phyloP scores from a whole-genome alignment of 1,140 invertebrate species.

The Euura saliciscinereae region DNA sequence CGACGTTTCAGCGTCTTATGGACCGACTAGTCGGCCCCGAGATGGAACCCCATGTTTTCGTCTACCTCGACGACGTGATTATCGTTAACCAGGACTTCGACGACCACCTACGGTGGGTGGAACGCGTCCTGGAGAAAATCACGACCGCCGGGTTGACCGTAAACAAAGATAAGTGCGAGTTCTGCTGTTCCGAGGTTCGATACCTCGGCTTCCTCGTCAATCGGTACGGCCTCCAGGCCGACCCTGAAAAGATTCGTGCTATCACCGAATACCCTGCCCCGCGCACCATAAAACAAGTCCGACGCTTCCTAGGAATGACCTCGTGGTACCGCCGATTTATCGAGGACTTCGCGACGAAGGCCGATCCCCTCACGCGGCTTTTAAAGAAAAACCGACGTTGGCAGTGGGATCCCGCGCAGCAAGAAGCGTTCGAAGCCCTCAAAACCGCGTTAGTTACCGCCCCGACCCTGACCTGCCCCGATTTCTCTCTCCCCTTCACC shows the following conservation, averaged over 20 bases:
- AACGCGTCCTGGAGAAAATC: conserved; percentile 26
- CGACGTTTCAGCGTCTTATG: conserved; percentile 47
- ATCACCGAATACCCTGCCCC: conserved; percentile 34
- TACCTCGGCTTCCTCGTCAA: conserved; percentile 48
- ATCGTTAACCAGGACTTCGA: conserved; percentile 42
- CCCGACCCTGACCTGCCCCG: conserved; percentile 19
- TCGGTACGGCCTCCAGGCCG: conserved; percentile 39
- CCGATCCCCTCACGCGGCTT: conserved; percentile 31
- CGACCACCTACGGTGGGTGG: conserved; percentile 37
- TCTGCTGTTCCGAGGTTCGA: conserved; percentile 36
- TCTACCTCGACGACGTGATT: conserved; percentile 44
- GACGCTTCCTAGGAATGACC: conserved; percentile 47
- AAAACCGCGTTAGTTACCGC: conserved; percentile 20
- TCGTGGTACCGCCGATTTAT: conserved; percentile 43
- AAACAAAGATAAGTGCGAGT: conserved; percentile 44
- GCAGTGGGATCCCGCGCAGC: conserved; percentile 18
- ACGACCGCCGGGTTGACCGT: conserved; percentile 30
- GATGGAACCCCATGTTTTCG: conserved; percentile 34
- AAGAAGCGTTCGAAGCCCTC: conserved; percentile 17
- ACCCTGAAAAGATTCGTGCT: conserved; percentile 41
- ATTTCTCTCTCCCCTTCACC: conserved; percentile 23
- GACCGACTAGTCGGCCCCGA: conserved; percentile 41
- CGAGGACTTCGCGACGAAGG: conserved; percentile 29
- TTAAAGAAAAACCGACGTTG: conserved; percentile 18
- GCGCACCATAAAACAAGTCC: conserved; percentile 45